Conservation (phyloP, 2,888 invertebrate species). For the Pedicia rivosa region DNA sequence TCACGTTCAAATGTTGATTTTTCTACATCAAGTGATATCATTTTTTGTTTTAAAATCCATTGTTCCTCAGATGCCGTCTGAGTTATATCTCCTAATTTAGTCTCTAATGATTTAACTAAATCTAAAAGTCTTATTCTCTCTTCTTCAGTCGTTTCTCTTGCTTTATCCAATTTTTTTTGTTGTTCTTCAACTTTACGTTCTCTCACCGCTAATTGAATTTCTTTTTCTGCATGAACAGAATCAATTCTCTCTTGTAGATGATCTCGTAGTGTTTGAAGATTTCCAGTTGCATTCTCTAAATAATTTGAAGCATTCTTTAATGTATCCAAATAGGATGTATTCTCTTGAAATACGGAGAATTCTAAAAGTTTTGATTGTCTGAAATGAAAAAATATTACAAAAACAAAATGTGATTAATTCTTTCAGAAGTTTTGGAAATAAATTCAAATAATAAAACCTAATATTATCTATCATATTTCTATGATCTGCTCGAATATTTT, state of each 20-base stretch:
- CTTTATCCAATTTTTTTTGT: neutral
- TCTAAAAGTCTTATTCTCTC: constrained; percentile 16
- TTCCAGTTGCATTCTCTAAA: constrained; percentile 19
- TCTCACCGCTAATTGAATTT: constrained; percentile 19
- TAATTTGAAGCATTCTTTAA: constrained; percentile 24
- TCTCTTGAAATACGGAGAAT: constrained; percentile 26
- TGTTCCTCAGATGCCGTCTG: constrained; percentile 28
- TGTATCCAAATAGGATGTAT: constrained; percentile 25
- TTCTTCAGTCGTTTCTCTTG: neutral
- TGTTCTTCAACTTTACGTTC: constrained; percentile 21
- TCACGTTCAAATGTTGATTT: constrained; percentile 25
- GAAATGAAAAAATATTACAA: too few relatives aligned
- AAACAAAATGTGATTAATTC: neutral
- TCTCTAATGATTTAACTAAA: constrained; percentile 25
- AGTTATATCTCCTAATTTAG: constrained; percentile 22
- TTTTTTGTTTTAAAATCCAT: constrained; percentile 26
- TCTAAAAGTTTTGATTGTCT: constrained; percentile 27
- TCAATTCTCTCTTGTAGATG: constrained; percentile 22
- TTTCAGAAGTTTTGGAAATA: constrained; percentile 7
- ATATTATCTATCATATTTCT: constrained; percentile 24
- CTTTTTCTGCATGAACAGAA: constrained; percentile 19
- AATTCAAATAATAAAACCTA: too few relatives aligned
- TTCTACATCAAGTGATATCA: constrained; percentile 26
- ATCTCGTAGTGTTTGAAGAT: constrained; percentile 21
- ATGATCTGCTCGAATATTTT: constrained; percentile 19